Conservation (phyloP, 2,888 invertebrate species). For the Drosophila gaucha region DNA sequence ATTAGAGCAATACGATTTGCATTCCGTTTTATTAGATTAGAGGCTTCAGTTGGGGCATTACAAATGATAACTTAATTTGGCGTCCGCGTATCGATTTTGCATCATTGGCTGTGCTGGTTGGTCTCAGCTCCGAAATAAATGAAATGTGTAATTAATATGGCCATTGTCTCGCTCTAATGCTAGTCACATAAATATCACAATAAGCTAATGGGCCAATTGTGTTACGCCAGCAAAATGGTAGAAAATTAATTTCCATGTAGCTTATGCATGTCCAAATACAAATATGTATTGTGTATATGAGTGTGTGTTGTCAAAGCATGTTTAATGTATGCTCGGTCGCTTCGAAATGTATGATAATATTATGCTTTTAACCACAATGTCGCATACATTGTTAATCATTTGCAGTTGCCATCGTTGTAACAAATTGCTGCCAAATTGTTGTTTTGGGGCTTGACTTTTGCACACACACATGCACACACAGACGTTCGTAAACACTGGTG, state of each 20-base stretch:
- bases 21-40: slow-evolving; percentile 70
- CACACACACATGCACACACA: slow-evolving; percentile 25
- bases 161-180: slow-evolving; percentile 67
- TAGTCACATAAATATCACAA: slow-evolving; percentile 66
- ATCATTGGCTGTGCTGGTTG: slow-evolving; percentile 45
- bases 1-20: slow-evolving; percentile 63
- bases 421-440: slow-evolving; percentile 79
- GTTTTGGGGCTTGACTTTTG: slow-evolving; percentile 65
- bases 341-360: slow-evolving; percentile 69
- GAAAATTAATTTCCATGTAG: slow-evolving; percentile 70
- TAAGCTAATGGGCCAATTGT: slow-evolving; percentile 54
- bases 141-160: slow-evolving; percentile 75
- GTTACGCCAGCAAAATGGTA: slow-evolving; percentile 51
- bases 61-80: slow-evolving; percentile 63
- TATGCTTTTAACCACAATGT: slow-evolving; percentile 76
- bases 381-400: slow-evolving; percentile 77
- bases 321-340: slow-evolving; percentile 20
- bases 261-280: slow-evolving; percentile 17
- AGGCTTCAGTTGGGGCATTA: slow-evolving; percentile 14
- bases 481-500: slow-evolving; percentile 28
- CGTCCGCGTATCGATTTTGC: slow-evolving; percentile 60
- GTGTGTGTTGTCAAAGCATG: slow-evolving; percentile 12
- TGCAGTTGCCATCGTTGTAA: slow-evolving; percentile 73
- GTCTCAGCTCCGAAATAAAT: slow-evolving; percentile 58
- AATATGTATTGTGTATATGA: slow-evolving; percentile 4